Conservation (phyloP, 2,888 invertebrate genomes). For the Physocephala rufipes region DNA sequence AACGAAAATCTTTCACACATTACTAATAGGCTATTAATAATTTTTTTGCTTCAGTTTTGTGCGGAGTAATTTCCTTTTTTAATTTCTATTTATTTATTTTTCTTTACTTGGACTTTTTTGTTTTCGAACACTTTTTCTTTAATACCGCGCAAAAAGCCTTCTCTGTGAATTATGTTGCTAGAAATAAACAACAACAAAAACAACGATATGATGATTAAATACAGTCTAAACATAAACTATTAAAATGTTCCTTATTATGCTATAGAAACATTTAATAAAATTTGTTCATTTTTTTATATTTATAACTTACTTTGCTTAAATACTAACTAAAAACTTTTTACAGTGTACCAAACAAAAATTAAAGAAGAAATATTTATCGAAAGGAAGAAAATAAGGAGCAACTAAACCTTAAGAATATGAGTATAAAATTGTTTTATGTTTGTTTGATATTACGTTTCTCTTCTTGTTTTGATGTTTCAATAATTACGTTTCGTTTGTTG, state of each 20-base stretch:
- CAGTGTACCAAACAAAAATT: background rate
- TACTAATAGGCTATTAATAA: too few species aligned
- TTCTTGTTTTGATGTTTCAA: too few species aligned
- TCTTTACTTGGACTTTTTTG: slow-evolving; percentile 32
- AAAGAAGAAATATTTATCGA: background rate
- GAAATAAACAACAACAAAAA: slow-evolving; percentile 46
- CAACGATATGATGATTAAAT: slow-evolving; percentile 18
- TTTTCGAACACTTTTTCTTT: slow-evolving; percentile 36
- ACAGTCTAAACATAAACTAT: too few species aligned
- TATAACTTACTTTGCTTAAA: background rate
- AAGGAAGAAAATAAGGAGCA: background rate
- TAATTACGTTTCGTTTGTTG: too few species aligned
- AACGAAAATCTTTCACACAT: too few species aligned
- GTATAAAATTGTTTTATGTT: background rate
- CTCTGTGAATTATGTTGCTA: slow-evolving; percentile 60
- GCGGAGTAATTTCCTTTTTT: background rate
- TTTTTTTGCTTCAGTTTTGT: background rate
- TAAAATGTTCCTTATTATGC: too few species aligned
- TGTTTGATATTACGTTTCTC: background rate
- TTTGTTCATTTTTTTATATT: too few species aligned
- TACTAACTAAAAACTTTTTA: background rate
- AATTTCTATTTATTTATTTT: slow-evolving; percentile 14
- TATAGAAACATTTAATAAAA: too few species aligned
- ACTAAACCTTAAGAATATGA: too few species aligned
- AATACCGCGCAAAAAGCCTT: slow-evolving; percentile 59